Evolutionary conservation across 2,797 vertebrate genomes (phyloP).

Genomic region (Alcedo quadribrachys): DNA sequence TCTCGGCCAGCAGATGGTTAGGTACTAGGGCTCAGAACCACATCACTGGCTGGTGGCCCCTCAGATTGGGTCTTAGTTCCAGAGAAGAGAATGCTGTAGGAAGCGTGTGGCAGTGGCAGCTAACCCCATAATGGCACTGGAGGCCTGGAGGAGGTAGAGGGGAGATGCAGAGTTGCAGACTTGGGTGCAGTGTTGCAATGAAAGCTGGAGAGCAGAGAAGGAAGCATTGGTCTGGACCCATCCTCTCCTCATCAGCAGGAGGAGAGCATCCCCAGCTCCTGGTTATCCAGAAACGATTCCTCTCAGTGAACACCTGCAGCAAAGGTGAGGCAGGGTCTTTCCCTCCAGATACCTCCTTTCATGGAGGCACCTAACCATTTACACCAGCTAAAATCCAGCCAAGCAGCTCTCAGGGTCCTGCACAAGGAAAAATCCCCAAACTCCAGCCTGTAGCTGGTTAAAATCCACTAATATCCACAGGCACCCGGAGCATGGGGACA

Average conservation of each 20-base stretch:
- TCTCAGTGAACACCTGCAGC: not conserved
- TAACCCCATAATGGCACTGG: not conserved
- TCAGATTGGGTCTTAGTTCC: not conserved
- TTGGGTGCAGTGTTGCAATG: not conserved
- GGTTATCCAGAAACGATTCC: rapidly evolving
- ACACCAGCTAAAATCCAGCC: not conserved
- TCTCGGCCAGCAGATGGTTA: not conserved
- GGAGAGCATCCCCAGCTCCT: rapidly evolving
- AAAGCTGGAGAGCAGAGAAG: not conserved
- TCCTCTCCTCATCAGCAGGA: not conserved
- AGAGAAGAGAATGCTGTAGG: not conserved
- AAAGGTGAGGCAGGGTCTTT: not conserved
- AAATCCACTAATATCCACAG: not conserved
- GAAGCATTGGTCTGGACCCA: not conserved
- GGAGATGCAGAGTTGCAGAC: not conserved
- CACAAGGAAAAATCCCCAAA: not conserved
- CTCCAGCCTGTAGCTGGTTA: not conserved
- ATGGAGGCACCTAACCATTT: not conserved
- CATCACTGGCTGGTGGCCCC: not conserved
- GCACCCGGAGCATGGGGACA: rapidly evolving
- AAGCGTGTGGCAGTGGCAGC: too few species aligned
- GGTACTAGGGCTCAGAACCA: not conserved
- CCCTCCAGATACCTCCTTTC: not conserved
- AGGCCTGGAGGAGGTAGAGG: not conserved
- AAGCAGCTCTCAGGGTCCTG: rapidly evolving